Evolutionary conservation across 2,888 invertebrate species (phyloP).

Genomic region (Andrena praecox): DNA sequence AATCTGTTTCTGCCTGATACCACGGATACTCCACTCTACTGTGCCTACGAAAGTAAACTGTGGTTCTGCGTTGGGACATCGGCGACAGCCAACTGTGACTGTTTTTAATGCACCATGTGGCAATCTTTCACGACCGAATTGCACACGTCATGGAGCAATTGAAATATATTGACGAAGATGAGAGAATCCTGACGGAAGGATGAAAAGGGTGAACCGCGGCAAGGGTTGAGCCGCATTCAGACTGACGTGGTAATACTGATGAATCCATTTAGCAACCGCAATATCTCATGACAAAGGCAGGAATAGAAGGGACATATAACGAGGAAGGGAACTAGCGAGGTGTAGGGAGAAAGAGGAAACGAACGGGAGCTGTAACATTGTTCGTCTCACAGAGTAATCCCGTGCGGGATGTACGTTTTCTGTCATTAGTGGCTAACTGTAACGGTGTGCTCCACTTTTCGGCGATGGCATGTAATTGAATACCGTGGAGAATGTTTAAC

Average conservation of each 20-base stretch:
- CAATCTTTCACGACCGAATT: neutral
- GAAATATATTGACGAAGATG: conserved; percentile 43
- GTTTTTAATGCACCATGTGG: neutral
- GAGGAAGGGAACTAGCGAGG: conserved; percentile 45
- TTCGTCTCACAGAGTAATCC: conserved; percentile 49
- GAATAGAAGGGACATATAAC: conserved; percentile 43
- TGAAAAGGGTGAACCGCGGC: conserved; percentile 72
- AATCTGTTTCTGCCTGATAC: no score
- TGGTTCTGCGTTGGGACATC: neutral
- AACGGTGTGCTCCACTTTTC: conserved; percentile 12
- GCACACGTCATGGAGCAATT: neutral
- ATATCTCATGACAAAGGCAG: conserved; percentile 65
- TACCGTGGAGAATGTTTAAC: no score
- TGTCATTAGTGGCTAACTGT: conserved; percentile 50
- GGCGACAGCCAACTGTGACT: neutral
- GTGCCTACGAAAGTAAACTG: neutral
- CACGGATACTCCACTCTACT: neutral
- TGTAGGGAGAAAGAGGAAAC: conserved; percentile 14
- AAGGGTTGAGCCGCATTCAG: conserved; percentile 77
- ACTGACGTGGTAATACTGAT: conserved; percentile 80
- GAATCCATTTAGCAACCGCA: conserved; percentile 82
- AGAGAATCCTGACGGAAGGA: conserved; percentile 44
- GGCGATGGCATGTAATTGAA: neutral
- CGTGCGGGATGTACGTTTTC: conserved; percentile 44
- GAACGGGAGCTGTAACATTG: conserved; percentile 36